phyloP scores from a whole-genome alignment of 37 sponge, comb jelly and placozoan species.

The Eunapius fragilis region DNA sequence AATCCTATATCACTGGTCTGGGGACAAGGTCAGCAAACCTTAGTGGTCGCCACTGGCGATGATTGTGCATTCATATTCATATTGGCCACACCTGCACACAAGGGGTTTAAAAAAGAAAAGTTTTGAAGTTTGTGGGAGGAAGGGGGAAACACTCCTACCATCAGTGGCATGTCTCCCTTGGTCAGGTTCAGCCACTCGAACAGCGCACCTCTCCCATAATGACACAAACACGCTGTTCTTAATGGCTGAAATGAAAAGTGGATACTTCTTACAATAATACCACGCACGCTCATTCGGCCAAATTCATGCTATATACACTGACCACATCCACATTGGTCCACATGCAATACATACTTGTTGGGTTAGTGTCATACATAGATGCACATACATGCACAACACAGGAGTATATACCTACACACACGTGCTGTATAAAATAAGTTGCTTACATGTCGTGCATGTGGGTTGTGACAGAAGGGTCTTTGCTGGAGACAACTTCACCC shows the following conservation, averaged over 20 bases:
- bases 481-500: background rate
- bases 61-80: background rate
- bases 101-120: background rate
- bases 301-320: background rate
- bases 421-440: background rate
- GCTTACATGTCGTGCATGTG: background rate
- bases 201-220: background rate
- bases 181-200: background rate
- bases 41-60: background rate
- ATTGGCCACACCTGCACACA: background rate
- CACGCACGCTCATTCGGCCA: background rate
- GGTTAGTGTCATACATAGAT: background rate
- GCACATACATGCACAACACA: background rate
- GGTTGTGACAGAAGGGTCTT: background rate
- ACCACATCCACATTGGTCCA: background rate
- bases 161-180: background rate
- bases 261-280: background rate
- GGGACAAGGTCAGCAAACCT: background rate
- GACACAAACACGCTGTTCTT: background rate
- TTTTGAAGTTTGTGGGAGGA: background rate
- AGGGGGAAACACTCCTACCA: background rate
- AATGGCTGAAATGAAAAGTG: background rate
- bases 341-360: too few species aligned
- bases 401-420: background rate
- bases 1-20: too few species aligned